Conservation (phyloP, 37 sponge, comb jelly and placozoan genomes). For the Lycopodina hypogea region DNA sequence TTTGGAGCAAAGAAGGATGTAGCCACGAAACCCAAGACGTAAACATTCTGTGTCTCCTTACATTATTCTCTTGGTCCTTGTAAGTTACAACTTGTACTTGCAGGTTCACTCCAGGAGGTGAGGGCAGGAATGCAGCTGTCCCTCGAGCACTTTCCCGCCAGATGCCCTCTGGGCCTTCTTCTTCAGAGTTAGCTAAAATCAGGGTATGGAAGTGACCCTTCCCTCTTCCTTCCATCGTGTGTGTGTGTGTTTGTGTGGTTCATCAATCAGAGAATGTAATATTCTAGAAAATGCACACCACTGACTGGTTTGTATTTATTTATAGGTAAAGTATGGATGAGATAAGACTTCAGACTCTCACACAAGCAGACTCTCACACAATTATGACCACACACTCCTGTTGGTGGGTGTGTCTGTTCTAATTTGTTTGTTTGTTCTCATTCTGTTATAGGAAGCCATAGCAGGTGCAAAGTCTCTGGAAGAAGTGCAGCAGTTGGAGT, state of each 20-base stretch:
- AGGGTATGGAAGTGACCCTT: constrained; percentile 23
- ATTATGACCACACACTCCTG: too few species aligned
- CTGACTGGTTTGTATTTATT: too few species aligned
- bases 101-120: constrained; percentile 41
- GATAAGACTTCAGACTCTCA: too few species aligned
- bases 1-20: constrained; percentile 63
- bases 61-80: not conserved
- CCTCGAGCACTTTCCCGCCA: constrained; percentile 10
- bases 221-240: too few species aligned
- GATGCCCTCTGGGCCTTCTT: constrained; percentile 43
- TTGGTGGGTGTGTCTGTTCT: too few species aligned
- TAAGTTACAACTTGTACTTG: not conserved
- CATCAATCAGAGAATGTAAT: too few species aligned
- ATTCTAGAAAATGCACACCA: too few species aligned
- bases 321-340: too few species aligned
- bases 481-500: constrained; percentile 88
- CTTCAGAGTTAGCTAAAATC: constrained; percentile 52
- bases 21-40: constrained; percentile 61
- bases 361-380: too few species aligned
- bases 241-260: too few species aligned
- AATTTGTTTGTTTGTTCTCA: not conserved
- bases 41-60: too few species aligned
- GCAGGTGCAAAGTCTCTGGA: constrained; percentile 89
- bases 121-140: not conserved
- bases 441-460: constrained; percentile 77